phyloP scores from a whole-genome alignment of 2,113 vertebrate genomes.

The Hassar affinis region DNA sequence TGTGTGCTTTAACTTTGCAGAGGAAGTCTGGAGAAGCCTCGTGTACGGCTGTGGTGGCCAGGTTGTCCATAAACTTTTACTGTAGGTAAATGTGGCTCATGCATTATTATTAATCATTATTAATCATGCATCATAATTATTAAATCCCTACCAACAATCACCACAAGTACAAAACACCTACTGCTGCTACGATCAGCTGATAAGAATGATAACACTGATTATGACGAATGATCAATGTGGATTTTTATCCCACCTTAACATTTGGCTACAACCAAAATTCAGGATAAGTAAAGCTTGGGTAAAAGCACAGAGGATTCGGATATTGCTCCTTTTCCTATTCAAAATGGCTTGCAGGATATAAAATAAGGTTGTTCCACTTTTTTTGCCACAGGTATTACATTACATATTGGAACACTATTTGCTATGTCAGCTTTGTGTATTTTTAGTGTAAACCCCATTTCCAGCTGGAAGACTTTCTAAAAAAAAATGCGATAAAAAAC shows the following conservation, averaged over 20 bases:
- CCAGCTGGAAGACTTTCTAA: too few relatives aligned
- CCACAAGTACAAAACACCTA: background rate
- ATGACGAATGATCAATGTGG: background rate
- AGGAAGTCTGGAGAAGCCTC: background rate
- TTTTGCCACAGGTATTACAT: background rate
- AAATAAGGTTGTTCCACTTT: background rate
- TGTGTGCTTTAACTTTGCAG: background rate
- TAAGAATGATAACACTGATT: background rate
- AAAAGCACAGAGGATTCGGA: background rate
- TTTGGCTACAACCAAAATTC: background rate
- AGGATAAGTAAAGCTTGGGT: background rate
- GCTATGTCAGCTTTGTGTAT: background rate
- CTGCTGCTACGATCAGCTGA: background rate
- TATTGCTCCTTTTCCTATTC: background rate
- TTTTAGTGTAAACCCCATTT: too few relatives aligned
- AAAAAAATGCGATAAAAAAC: too few relatives aligned
- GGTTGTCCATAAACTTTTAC: background rate
- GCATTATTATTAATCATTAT: too few relatives aligned
- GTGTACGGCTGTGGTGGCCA: background rate
- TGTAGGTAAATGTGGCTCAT: background rate
- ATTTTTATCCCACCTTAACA: too few relatives aligned
- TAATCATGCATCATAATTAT: too few relatives aligned
- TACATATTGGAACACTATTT: background rate
- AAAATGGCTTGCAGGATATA: background rate
- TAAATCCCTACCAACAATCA: background rate